These are phyloP conservation scores for Xestia rhomboidea DNA, from an alignment of 2,888 invertebrate genomes.

Conservation along the genomic window DNA sequence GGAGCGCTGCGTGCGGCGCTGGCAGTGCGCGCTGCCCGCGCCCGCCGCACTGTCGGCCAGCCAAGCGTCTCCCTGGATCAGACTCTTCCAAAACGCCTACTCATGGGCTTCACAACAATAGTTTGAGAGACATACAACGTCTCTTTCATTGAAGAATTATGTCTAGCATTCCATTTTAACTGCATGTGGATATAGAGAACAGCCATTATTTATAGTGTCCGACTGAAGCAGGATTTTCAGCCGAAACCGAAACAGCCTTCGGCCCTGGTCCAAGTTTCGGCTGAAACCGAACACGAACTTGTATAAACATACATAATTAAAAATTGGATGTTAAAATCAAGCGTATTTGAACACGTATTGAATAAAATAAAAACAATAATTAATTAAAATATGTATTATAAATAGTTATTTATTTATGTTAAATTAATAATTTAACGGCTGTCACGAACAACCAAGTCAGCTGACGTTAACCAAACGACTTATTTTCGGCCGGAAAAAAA, in stretches of 20 bases:
- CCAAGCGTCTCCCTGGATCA: constrained; percentile 96
- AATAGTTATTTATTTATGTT: not conserved
- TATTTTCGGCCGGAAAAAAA: not conserved
- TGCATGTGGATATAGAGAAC: constrained; percentile 2
- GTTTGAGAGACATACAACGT: not conserved
- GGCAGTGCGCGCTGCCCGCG: constrained; percentile 92
- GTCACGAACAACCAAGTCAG: not conserved
- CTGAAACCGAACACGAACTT: not conserved
- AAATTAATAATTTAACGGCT: not conserved
- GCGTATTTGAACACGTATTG: not conserved
- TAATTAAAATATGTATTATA: not conserved
- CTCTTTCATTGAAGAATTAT: not conserved
- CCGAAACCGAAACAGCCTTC: not conserved
- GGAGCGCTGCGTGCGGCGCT: constrained; percentile 96
- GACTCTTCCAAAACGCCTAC: constrained; percentile 97
- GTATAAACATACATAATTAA: not conserved
- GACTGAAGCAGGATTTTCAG: not conserved
- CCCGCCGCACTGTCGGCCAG: constrained; percentile 84
- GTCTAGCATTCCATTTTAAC: constrained; percentile 18
- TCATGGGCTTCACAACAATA: constrained; percentile 91
- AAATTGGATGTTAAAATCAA: not conserved
- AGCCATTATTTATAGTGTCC: not conserved
- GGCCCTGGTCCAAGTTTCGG: not conserved
- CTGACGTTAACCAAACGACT: not conserved
- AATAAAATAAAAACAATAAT: not conserved